Conservation (phyloP, 2,888 invertebrate genomes). For the Xestia rhomboidea region DNA sequence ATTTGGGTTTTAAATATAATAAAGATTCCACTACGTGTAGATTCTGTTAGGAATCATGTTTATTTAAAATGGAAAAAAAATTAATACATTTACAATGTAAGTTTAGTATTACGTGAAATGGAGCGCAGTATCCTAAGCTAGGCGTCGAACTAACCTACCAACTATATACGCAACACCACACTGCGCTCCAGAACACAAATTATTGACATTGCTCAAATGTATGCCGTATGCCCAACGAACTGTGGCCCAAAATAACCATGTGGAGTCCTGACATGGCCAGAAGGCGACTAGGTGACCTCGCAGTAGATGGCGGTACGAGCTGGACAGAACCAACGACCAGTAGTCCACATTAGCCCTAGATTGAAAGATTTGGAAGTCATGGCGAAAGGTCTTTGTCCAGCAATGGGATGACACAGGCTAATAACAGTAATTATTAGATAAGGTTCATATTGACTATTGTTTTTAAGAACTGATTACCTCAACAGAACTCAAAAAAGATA, state of each 20-base stretch:
- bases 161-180: background rate
- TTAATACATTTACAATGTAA: background rate
- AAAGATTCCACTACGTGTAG: background rate
- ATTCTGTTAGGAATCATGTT: conserved; percentile 18
- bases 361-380: background rate
- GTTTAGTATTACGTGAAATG: background rate
- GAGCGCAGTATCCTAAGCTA: background rate
- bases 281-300: background rate
- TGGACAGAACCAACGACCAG: background rate
- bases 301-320: background rate
- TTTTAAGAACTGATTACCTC: background rate
- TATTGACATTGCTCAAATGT: background rate
- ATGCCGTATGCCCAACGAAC: background rate
- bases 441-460: background rate
- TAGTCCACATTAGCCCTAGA: background rate
- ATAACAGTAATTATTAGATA: background rate
- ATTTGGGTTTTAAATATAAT: background rate
- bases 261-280: background rate
- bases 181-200: background rate
- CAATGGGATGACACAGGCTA: background rate
- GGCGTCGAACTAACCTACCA: background rate
- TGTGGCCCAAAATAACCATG: background rate
- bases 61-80: background rate
- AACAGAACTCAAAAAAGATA: background rate
- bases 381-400: background rate